These are phyloP conservation scores for Malurus leucopterus DNA, from an alignment of 2,797 vertebrate genomes.

Conservation along the genomic window DNA sequence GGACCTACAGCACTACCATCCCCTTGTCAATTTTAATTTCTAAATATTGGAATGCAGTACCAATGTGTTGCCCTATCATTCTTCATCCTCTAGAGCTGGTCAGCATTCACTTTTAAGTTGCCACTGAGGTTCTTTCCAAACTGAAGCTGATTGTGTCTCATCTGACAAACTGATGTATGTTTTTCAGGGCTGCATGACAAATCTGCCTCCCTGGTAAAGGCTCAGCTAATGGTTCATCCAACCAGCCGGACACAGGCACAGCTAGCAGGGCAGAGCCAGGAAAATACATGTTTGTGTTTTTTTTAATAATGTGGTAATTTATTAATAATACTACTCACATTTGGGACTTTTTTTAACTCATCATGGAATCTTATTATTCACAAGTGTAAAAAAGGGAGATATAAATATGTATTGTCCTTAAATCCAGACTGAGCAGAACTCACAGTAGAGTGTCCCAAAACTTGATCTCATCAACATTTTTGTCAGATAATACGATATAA, in stretches of 20 bases:
- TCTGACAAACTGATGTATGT: not conserved
- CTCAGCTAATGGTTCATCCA: not conserved
- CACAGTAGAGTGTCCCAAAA: not conserved
- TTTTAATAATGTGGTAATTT: not conserved
- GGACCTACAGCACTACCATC: not conserved
- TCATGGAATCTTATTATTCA: not conserved
- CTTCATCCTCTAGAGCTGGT: not conserved
- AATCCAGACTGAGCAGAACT: not conserved
- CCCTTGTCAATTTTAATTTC: not conserved
- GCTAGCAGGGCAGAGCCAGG: not conserved
- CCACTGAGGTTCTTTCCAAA: not conserved
- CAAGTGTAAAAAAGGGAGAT: not conserved
- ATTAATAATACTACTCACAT: not conserved
- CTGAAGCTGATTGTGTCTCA: not conserved
- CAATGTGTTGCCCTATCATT: not conserved
- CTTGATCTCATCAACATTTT: constrained; percentile 24
- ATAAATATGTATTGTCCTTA: not conserved
- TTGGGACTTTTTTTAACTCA: not conserved
- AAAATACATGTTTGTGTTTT: not conserved
- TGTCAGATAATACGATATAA: constrained; percentile 6
- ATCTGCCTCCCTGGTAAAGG: not conserved
- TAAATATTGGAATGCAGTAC: not conserved
- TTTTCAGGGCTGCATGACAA: not conserved
- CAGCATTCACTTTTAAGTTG: not conserved
- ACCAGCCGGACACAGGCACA: not conserved